phyloP scores from a whole-genome alignment of 2,113 vertebrate species.

The Rhinichthys klamathensis region DNA sequence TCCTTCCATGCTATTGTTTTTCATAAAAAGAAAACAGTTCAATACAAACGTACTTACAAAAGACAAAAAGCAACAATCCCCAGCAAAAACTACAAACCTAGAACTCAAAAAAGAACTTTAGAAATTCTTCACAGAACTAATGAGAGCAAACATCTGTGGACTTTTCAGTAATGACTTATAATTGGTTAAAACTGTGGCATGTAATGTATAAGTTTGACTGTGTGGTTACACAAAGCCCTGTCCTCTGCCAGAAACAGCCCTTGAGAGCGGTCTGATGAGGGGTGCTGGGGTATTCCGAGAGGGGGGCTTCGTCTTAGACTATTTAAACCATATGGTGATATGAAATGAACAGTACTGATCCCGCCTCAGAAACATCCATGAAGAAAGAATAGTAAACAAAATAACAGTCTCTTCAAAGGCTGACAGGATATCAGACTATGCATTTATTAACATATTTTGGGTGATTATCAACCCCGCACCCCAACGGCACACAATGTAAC shows the following conservation, averaged over 20 bases:
- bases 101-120: not conserved
- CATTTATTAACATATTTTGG: constrained; percentile 7
- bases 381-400: constrained; percentile 18
- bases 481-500: not conserved
- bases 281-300: not conserved
- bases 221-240: constrained; percentile 44
- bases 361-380: not conserved
- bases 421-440: not conserved
- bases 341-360: constrained; percentile 28
- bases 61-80: not conserved
- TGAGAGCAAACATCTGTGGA: constrained; percentile 2
- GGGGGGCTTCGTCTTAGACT: constrained; percentile 48
- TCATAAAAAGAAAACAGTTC: not conserved
- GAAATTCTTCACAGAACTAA: constrained; percentile 12
- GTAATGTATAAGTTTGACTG: constrained; percentile 33
- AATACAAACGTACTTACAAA: not conserved
- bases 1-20: not conserved
- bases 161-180: not conserved
- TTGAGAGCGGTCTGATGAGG: constrained; percentile 9
- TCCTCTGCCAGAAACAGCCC: constrained; percentile 47
- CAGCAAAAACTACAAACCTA: not conserved
- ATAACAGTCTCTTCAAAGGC: not conserved
- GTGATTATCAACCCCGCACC: not conserved
- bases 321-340: constrained; percentile 56
- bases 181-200: not conserved